Evolutionary conservation across 2,888 invertebrate species (phyloP).

Genomic region (Arge pagana): DNA sequence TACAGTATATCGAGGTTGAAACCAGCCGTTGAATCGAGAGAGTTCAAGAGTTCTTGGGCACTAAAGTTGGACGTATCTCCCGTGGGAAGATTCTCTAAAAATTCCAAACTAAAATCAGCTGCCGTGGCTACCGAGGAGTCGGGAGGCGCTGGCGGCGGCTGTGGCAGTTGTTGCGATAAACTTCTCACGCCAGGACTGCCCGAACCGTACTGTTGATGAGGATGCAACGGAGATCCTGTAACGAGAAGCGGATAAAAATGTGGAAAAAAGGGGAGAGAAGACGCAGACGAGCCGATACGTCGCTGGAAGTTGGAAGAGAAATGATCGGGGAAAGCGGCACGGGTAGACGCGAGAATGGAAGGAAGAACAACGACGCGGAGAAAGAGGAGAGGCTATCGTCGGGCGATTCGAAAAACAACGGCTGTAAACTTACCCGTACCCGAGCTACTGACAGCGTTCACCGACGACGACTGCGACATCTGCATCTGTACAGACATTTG

Average conservation of each 20-base stretch:
- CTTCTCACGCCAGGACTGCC: slow-evolving; percentile 53
- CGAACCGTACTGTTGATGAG: slow-evolving; percentile 56
- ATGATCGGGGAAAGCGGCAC: too few species aligned
- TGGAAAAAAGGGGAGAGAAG: neutral
- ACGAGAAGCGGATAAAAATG: neutral
- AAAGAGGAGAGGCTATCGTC: too few species aligned
- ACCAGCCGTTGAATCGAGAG: slow-evolving; percentile 75
- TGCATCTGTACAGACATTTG: slow-evolving; percentile 64
- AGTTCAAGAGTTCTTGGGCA: slow-evolving; percentile 82
- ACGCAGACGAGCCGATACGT: neutral
- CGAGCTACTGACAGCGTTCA: slow-evolving; percentile 49
- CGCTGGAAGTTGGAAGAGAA: neutral
- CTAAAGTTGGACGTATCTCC: slow-evolving; percentile 77
- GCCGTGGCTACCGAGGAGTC: slow-evolving; percentile 50
- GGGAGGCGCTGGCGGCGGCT: slow-evolving; percentile 42
- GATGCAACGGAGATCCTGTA: slow-evolving; percentile 55
- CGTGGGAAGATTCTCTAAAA: slow-evolving; percentile 80
- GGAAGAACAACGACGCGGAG: too few species aligned
- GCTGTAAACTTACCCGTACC: slow-evolving; percentile 52
- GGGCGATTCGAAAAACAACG: too few species aligned
- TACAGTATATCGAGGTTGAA: slow-evolving; percentile 56
- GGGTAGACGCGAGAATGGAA: too few species aligned
- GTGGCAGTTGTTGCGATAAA: slow-evolving; percentile 48
- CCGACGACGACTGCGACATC: slow-evolving; percentile 57
- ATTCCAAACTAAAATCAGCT: slow-evolving; percentile 80